These are phyloP conservation scores for Dendrocincla fuliginosa DNA, from an alignment of 2,797 vertebrate genomes.

Conservation along the genomic window DNA sequence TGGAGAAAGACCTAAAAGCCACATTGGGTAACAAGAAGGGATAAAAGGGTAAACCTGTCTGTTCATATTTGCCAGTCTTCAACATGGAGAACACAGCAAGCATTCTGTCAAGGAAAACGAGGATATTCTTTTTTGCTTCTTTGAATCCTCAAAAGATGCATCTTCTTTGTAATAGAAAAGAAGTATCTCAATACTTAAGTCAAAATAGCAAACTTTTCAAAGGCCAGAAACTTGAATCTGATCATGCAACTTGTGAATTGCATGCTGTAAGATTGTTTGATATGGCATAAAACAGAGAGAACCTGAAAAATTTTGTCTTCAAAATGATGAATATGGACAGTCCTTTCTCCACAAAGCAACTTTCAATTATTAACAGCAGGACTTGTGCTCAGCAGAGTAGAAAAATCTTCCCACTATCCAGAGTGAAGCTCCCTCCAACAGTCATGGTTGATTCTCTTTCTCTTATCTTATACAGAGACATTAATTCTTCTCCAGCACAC, in stretches of 20 bases:
- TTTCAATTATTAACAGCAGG: slow-evolving; percentile 60
- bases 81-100: slow-evolving; percentile 71
- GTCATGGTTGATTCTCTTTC: slow-evolving; percentile 29
- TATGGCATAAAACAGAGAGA: slow-evolving; percentile 64
- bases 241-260: slow-evolving; percentile 36
- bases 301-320: slow-evolving; percentile 45
- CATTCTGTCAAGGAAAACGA: slow-evolving; percentile 75
- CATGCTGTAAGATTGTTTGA: slow-evolving; percentile 31
- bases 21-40: slow-evolving; percentile 68
- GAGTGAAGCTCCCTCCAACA: slow-evolving; percentile 48
- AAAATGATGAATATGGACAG: slow-evolving; percentile 24
- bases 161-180: slow-evolving; percentile 71
- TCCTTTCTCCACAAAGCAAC: slow-evolving; percentile 34
- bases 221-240: slow-evolving; percentile 65
- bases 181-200: slow-evolving; percentile 74
- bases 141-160: slow-evolving; percentile 76
- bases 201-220: slow-evolving; percentile 77
- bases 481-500: slow-evolving; percentile 47
- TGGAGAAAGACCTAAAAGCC: slow-evolving; percentile 73
- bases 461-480: slow-evolving; percentile 44
- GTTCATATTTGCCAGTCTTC: slow-evolving; percentile 69
- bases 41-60: slow-evolving; percentile 73
- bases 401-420: slow-evolving; percentile 8
- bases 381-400: slow-evolving; percentile 33
- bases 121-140: slow-evolving; percentile 69